Evolutionary conservation across 2,797 vertebrate species (phyloP).

Genomic region (Rhinogobio ventralis): DNA sequence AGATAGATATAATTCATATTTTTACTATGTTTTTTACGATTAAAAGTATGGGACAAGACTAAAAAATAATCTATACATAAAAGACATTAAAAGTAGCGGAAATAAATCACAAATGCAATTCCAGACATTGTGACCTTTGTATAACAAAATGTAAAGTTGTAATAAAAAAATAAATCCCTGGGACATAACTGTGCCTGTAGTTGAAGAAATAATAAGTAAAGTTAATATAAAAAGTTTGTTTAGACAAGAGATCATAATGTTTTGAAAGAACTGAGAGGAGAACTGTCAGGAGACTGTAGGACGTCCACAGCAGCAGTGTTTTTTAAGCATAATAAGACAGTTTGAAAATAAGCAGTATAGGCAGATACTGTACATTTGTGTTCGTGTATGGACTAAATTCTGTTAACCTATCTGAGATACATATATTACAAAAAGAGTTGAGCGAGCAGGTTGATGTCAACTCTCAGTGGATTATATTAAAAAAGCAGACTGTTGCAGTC

Average conservation of each 20-base stretch:
- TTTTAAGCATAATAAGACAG: neutral
- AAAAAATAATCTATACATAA: neutral
- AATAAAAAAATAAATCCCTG: neutral
- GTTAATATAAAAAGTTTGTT: neutral
- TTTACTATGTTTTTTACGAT: neutral
- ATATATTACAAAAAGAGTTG: neutral
- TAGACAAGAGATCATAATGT: neutral
- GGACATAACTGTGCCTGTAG: neutral
- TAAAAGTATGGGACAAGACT: neutral
- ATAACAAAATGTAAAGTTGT: neutral
- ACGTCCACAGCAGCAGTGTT: neutral
- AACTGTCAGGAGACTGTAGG: neutral
- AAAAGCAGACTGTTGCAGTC: slow-evolving; percentile 49
- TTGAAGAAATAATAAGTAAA: neutral
- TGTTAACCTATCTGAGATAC: neutral
- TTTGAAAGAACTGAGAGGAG: neutral
- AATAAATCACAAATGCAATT: neutral
- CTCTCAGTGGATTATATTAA: slow-evolving; percentile 28
- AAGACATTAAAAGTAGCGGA: neutral
- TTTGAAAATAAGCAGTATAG: neutral
- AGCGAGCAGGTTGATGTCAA: slow-evolving; percentile 13
- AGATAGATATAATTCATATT: neutral
- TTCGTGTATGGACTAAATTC: no score
- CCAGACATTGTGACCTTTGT: neutral
- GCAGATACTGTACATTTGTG: neutral